Base-by-base conservation (phyloP, 2,797 vertebrate genomes). In the Gastrophryne carolinensis region DNA sequence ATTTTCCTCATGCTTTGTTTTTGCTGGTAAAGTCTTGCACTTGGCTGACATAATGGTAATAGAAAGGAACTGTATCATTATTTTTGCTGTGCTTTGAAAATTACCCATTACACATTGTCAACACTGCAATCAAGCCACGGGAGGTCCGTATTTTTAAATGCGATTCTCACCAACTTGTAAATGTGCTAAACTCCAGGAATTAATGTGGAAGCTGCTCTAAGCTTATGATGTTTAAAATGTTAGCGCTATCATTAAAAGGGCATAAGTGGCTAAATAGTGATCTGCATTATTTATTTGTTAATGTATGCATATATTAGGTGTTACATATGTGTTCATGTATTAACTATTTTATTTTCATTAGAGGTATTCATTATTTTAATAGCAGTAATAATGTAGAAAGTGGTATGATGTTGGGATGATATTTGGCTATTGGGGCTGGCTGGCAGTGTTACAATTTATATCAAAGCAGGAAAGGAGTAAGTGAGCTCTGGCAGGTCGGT, bases 21-120 rank as follows among this genome's bases (percentile, higher is more conserved):
- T 29, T 64, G 24, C 5, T 9, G 1, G n/a, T 3, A 64, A 61
- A 62, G 29, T 64, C 7, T 30, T 47, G 4, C 13, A 27, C 35
- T 64, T 64, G 26, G 39, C 37, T 44, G 39, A 63, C 39, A 66
- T 34, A 52, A 34, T 52, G 21, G 44, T 15, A 49, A 49, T 30
- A 23, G 12, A 52, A 50, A 34, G 44, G 21, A 52, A 52, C 27
- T 50, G 17, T 32, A 66, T 50, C 19, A 65, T 65, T 65, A 32
- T 49, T 30, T 65, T 65, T 66, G 63, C 30, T 23, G 23, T 50
- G 5, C 21, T 19, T 9, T 24, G 52, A 7, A 66, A 35, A 64
- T 64, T 47, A 64, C 11, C 12, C 39, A 64, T 64, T 64, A 64
- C 3, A 5, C 39, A 47, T 64, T 30, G 61, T 47, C 27, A 66